Percentiles rank a stretch among this genome's conserved stretches.
Conservation (phyloP, 2,797 vertebrate genomes). For the Myotis myotis region DNA sequence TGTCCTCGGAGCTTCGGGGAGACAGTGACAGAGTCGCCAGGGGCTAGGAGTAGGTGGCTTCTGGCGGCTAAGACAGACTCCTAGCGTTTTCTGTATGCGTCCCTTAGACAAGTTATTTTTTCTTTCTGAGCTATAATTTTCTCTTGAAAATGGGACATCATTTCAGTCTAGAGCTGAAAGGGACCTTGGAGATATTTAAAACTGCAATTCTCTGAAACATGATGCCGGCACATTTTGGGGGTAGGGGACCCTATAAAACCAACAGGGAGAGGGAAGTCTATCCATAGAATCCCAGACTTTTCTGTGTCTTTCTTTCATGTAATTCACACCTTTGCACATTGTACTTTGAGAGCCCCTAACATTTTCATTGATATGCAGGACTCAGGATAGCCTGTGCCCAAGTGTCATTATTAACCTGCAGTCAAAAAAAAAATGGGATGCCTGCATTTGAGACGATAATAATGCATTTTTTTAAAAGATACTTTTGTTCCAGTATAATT, state of each 20-base stretch:
- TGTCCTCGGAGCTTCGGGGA: constrained; percentile 39
- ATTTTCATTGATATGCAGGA: neutral
- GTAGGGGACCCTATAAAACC: neutral
- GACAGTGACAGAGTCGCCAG: neutral
- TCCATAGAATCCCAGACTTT: neutral
- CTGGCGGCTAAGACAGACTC: neutral
- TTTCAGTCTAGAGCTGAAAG: neutral
- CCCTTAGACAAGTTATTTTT: neutral
- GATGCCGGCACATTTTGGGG: neutral
- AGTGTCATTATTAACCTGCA: neutral
- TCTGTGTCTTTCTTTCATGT: neutral
- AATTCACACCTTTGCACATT: neutral
- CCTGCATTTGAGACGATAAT: constrained; percentile 1
- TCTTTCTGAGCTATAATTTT: neutral
- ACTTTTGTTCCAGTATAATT: neutral
- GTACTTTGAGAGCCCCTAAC: neutral
- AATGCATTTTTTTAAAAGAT: neutral
- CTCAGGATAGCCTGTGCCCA: neutral
- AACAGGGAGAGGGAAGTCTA: neutral
- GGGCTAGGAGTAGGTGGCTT: neutral
- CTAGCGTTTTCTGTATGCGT: neutral
- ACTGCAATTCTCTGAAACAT: constrained; percentile 1
- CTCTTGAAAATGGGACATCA: neutral
- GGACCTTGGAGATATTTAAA: neutral
- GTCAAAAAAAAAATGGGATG: neutral